Base-by-base conservation (phyloP, 2,113 vertebrate species). In the Aleadryas rufinucha region DNA sequence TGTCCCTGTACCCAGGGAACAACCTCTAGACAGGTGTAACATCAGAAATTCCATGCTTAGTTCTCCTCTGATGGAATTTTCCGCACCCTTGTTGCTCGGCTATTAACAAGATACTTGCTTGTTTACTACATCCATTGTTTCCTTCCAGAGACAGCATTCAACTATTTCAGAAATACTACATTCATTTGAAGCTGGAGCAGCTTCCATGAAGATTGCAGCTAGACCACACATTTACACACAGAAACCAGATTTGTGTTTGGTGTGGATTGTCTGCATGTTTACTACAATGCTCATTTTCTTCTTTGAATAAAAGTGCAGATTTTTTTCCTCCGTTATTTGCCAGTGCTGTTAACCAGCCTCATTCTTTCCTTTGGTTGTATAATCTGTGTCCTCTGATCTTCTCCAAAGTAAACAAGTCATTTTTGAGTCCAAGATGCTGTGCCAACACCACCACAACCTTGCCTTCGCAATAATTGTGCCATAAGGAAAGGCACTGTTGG, bases 171-270 rank as follows among this genome's bases (percentile, higher is more conserved):
- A 97, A 97, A 93, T 50, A 52, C 79, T 69, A 90, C 49, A 89
- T 85, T 84, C 84, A 95, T 82, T 90, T 93, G 75, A 92, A 97
- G 87, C 71, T 90, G 89, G 75, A 93, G 75, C 60, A 76, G 44
- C 82, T 94, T 96, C 94, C 64, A 68, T 56, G 69, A 95, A 94
- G 79, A 91, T 72, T 86, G 72, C 78, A 92, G 24, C 80, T 70
- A 96, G 95, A 97, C 93, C 96, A 95, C 97, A 97, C 90, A 96
- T 96, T 91, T 78, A 85, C 76, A 93, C 65, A 56, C 60, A 96
- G 90, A 96, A 96, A 97, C 84, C 72, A 95, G 95, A 96, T 82
- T 87, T 86, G 63, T 57, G 44, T 63, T 95, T 97, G 84, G 84
- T 95, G 83, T 94, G 95, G 69, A 74, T 89, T 91, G 83, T 63